A percentile compares a stretch with the other conserved stretches of the same genome.
Evolutionary conservation across 2,113 vertebrate genomes (phyloP).

Genomic region (Cyphomyrus discorhynchus): DNA sequence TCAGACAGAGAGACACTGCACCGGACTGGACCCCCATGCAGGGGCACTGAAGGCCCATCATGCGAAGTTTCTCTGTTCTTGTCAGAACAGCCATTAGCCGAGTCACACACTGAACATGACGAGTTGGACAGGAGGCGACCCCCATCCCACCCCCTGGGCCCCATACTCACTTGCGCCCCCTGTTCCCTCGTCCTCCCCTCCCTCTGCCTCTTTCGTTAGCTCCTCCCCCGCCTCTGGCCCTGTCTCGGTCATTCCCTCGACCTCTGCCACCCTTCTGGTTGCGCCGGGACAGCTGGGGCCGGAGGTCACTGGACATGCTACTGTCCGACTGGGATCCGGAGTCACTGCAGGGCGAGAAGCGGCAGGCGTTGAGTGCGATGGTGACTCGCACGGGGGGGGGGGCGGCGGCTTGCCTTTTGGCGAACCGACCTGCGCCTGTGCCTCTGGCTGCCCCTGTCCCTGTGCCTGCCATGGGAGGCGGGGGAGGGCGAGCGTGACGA

Average conservation of each 20-base stretch:
- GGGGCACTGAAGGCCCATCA: neutral
- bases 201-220: constrained; percentile 53
- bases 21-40: too few species aligned
- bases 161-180: constrained; percentile 52
- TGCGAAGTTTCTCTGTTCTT: neutral
- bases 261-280: constrained; percentile 59
- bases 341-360: constrained; percentile 43
- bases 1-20: neutral
- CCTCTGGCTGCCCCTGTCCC: constrained; percentile 60
- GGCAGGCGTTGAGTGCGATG: neutral
- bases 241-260: constrained; percentile 57
- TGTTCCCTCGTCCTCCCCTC: constrained; percentile 60
- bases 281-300: constrained; percentile 55
- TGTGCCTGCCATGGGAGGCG: constrained; percentile 65
- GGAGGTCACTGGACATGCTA: constrained; percentile 63
- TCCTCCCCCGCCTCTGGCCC: constrained; percentile 46
- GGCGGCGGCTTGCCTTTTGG: fast-evolving
- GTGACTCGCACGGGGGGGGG: fast-evolving
- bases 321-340: constrained; percentile 68
- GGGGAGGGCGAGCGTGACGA: constrained; percentile 76
- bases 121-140: neutral
- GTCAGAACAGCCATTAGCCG: neutral
- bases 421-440: constrained; percentile 47
- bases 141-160: neutral
- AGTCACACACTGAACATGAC: neutral